Evolutionary conservation across 2,888 invertebrate species (phyloP).

Genomic region (Maniola hyperantus): DNA sequence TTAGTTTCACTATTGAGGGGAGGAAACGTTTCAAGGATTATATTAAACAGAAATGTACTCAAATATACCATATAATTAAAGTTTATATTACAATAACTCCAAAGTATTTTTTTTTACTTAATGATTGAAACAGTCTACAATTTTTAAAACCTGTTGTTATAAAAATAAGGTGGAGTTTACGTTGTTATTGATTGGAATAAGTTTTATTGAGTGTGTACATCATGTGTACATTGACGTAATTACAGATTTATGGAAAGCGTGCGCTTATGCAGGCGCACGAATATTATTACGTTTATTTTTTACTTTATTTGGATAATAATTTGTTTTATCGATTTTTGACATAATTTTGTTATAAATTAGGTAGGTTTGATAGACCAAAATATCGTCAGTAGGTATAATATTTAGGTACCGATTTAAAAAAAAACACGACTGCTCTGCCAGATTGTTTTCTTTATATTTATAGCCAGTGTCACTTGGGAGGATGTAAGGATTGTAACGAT

Average conservation of each 20-base stretch:
- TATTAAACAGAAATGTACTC: neutral
- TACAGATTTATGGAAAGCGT: constrained; percentile 31
- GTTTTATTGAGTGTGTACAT: constrained; percentile 21
- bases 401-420: neutral
- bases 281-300: constrained; percentile 4
- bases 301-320: neutral
- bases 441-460: too few species aligned
- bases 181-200: neutral
- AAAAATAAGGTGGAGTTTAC: neutral
- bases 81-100: neutral
- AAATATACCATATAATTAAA: neutral
- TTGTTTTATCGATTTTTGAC: constrained; percentile 2
- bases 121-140: neutral
- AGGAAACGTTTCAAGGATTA: neutral
- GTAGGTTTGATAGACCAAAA: neutral
- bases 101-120: neutral
- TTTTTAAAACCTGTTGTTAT: neutral
- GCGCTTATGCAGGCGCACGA: constrained; percentile 23
- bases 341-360: neutral
- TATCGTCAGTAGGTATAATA: too few species aligned
- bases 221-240: constrained; percentile 26
- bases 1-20: neutral
- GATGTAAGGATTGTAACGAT: too few species aligned
- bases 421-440: neutral
- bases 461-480: too few species aligned